Conservation (phyloP, 1,140 invertebrate species). For the Drosophila seguyi region DNA sequence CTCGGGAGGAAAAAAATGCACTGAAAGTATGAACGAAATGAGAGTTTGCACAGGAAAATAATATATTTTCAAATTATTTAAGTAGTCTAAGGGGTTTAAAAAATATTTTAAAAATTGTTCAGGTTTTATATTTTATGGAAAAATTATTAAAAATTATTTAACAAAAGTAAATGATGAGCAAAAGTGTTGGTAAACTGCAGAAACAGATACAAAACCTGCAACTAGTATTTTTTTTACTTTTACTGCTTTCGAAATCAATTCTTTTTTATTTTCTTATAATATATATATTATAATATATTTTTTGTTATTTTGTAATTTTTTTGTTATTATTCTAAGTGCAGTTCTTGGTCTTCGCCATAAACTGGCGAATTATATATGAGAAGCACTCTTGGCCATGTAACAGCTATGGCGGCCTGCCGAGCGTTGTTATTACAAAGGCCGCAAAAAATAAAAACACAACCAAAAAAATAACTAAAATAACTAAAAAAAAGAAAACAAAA, state of each 20-base stretch:
- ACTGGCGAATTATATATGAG: conserved; percentile 66
- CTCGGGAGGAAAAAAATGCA: conserved; percentile 57
- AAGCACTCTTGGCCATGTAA: conserved; percentile 59
- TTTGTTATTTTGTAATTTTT: neutral
- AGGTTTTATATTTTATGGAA: neutral
- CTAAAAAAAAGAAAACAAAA: neutral
- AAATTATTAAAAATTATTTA: neutral
- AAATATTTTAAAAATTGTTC: neutral
- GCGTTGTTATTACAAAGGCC: conserved; percentile 73
- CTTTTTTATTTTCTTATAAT: too few species aligned
- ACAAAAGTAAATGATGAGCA: too few species aligned
- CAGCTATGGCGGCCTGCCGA: conserved; percentile 68
- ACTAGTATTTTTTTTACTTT: too few species aligned
- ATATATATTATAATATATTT: too few species aligned
- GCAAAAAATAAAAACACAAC: neutral
- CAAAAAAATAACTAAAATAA: neutral
- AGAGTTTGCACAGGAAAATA: too few species aligned
- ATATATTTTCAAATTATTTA: too few species aligned
- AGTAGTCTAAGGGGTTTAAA: too few species aligned
- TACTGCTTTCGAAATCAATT: too few species aligned
- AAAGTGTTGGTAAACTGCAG: too few species aligned
- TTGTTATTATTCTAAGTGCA: neutral
- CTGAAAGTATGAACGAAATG: conserved; percentile 74
- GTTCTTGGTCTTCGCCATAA: conserved; percentile 47
- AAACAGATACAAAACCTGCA: too few species aligned